Percentiles rank a stretch among this genome's conserved stretches.
Evolutionary conservation across 2,888 invertebrate species (phyloP).

Genomic region (Euplexia lucipara): DNA sequence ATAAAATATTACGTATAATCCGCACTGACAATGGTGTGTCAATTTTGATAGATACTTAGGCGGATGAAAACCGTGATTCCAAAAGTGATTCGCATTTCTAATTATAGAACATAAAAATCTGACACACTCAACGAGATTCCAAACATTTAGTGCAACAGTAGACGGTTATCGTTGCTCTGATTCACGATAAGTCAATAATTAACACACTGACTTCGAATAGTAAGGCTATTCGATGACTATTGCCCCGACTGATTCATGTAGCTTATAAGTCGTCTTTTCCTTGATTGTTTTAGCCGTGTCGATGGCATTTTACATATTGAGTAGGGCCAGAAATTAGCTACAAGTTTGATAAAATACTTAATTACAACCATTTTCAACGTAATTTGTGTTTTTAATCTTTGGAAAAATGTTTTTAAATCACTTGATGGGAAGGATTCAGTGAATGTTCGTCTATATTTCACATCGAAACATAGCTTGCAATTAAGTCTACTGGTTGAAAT

Average conservation of each 20-base stretch:
- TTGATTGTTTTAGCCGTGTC: too few relatives aligned
- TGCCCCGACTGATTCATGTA: too few relatives aligned
- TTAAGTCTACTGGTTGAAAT: not conserved
- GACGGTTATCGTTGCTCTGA: not conserved
- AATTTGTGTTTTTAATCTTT: not conserved
- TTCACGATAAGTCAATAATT: not conserved
- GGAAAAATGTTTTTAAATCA: not conserved
- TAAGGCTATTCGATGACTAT: too few relatives aligned
- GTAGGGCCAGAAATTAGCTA: too few relatives aligned
- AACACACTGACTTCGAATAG: too few relatives aligned
- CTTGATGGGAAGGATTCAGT: not conserved
- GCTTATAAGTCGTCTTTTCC: too few relatives aligned
- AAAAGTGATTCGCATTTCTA: not conserved
- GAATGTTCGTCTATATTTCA: not conserved
- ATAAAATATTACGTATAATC: not conserved
- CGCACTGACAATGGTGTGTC: too few relatives aligned
- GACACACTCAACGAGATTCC: slow-evolving; percentile 1
- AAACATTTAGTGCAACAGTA: not conserved
- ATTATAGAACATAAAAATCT: not conserved
- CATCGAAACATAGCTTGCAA: too few relatives aligned
- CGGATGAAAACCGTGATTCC: not conserved
- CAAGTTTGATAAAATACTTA: not conserved
- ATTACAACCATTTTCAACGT: not conserved
- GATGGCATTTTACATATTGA: too few relatives aligned
- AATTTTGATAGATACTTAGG: too few relatives aligned